Percentiles rank a stretch among this genome's conserved stretches.
Evolutionary conservation across 1,140 invertebrate genomes (phyloP).

Genomic region (Alviniconcha marisindica): DNA sequence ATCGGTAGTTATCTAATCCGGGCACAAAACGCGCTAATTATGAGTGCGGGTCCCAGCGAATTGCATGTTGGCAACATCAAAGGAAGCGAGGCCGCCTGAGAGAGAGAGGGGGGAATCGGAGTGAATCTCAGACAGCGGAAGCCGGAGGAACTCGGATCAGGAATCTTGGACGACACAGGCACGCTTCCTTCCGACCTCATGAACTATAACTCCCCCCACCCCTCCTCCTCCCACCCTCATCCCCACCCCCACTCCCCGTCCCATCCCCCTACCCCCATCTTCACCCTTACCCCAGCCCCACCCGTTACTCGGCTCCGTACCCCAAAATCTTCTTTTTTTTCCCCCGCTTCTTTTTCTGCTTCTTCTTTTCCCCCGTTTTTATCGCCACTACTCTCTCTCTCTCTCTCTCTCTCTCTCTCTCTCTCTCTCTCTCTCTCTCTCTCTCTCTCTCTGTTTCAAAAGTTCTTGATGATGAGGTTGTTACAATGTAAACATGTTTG

Average conservation of each 20-base stretch:
- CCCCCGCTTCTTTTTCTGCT: no score
- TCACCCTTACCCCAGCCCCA: no score
- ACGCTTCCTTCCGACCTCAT: neutral
- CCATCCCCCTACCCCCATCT: neutral
- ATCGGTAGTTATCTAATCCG: constrained; percentile 38
- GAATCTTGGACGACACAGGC: neutral
- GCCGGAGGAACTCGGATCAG: constrained; percentile 5
- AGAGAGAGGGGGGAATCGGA: neutral
- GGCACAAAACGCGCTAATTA: constrained; percentile 39
- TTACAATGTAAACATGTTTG: no score
- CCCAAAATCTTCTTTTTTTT: no score
- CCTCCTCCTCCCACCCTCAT: no score
- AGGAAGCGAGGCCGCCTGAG: neutral
- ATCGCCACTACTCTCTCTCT: no score
- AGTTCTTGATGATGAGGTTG: no score
- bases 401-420: neutral
- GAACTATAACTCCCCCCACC: neutral
- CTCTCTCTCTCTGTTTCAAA: neutral
- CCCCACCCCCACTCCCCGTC: no score
- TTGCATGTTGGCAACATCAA: constrained; percentile 36
- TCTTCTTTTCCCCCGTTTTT: no score
- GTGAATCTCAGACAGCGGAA: constrained; percentile 2
- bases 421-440: neutral
- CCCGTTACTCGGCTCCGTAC: no score
- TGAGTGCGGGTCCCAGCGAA: constrained; percentile 1